Conservation (phyloP, 2,113 vertebrate genomes). For the Prietella phreatophila region DNA sequence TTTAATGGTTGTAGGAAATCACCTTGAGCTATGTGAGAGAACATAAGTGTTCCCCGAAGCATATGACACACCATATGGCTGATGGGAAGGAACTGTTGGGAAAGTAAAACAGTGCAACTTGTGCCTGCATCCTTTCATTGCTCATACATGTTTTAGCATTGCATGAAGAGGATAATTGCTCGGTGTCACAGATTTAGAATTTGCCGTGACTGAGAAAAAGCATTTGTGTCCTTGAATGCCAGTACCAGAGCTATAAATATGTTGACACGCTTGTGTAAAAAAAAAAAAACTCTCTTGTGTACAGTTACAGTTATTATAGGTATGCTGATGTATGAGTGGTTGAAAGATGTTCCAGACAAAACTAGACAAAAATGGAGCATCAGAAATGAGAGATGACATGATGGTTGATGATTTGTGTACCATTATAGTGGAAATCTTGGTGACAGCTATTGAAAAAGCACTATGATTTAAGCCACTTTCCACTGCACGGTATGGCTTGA, state of each 20-base stretch:
- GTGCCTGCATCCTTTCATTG: conserved; percentile 15
- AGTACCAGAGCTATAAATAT: conserved; percentile 3
- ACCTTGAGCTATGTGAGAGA: neutral
- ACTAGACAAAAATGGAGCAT: neutral
- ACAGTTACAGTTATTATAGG: neutral
- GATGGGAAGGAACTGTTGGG: conserved; percentile 5
- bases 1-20: conserved; percentile 1
- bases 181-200: neutral
- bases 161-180: conserved; percentile 1
- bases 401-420: neutral
- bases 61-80: neutral
- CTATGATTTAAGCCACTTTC: neutral
- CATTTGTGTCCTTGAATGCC: conserved; percentile 19
- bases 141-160: neutral
- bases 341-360: conserved; percentile 30
- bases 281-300: conserved; percentile 10
- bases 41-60: neutral
- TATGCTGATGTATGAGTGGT: neutral
- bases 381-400: neutral
- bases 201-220: neutral
- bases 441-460: neutral
- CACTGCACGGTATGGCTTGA: no score
- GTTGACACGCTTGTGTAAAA: neutral
- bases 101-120: neutral
- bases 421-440: conserved; percentile 11